Evolutionary conservation across 1,140 invertebrate genomes (phyloP), one percentile per base, ranked within the genome.

Genomic region (Cryptotermes secundus): DNA sequence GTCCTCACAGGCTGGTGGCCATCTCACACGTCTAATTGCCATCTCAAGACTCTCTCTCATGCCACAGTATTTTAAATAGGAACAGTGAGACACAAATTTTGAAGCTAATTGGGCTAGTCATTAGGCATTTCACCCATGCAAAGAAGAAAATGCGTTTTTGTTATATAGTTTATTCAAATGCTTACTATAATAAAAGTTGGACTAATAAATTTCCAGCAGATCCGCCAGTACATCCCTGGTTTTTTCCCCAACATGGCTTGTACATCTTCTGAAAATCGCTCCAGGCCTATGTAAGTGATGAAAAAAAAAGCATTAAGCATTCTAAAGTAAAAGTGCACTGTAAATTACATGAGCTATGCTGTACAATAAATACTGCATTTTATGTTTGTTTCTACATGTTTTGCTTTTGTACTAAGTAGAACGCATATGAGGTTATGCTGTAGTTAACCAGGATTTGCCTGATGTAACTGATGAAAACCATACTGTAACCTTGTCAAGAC

Each of bases 161-260:
- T 72, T 72, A 49, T 19, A 14, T 31, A 31, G 1, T 65, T 9
- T 65, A 38, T 35, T 79, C 16, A 12, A 22, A 24, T 34, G 90
- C 91, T 91, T 90, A 94, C 93, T 85, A 93, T 88, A 38, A 94
- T 90, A 85, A 94, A 93, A 19, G 91, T 82, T n/a, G 94, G 94
- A 86, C 93, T 93, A 79, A 94, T 91, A 85, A 91, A 93, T 42
- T 91, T 92, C 94, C 94, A 94, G 86, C 93, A 94, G 7, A 93
- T 89, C 85, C 91, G 89, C 93, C 93, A 94, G 88, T 92, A 94
- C 14, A 90, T 85, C 9, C 93, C 92, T 6, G 93, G 93, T 83
- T 89, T 87, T 82, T 88, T 89, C 6, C 93, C 93, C 1, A 94
- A 86, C 94, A 94, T 94, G 12, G 90, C 89, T 86, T 94, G 89